Evolutionary conservation across 1,140 invertebrate species (phyloP).

Genomic region (Scaptomyza montana): DNA sequence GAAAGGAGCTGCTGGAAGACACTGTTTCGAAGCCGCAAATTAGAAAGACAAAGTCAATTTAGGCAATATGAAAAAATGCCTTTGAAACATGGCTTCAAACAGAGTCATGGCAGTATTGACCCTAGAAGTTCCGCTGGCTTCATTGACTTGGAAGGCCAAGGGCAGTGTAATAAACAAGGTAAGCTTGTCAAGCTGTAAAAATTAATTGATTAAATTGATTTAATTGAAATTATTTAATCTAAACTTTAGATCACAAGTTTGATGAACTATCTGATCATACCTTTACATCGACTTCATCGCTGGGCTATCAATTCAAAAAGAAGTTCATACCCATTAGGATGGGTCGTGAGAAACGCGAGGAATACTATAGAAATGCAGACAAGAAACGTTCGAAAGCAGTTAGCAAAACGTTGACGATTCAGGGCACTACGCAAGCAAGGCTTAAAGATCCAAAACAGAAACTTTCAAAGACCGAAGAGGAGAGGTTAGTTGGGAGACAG

Average conservation of each 20-base stretch:
- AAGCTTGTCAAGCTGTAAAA: background rate
- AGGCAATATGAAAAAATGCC: background rate
- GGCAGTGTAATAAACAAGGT: slow-evolving; percentile 12
- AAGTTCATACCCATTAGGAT: slow-evolving; percentile 51
- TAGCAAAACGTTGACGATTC: background rate
- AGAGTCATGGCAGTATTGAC: background rate
- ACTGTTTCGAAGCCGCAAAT: slow-evolving; percentile 13
- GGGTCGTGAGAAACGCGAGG: background rate
- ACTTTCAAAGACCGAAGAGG: background rate
- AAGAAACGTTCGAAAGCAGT: background rate
- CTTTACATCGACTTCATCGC: slow-evolving; percentile 51
- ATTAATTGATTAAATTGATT: background rate
- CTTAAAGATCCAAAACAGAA: slow-evolving; percentile 2
- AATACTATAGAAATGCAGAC: slow-evolving; percentile 22
- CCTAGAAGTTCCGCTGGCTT: background rate
- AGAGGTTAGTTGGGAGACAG: background rate
- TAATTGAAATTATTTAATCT: background rate
- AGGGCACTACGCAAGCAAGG: background rate
- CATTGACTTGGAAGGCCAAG: slow-evolving; percentile 5
- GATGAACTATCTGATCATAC: slow-evolving; percentile 7
- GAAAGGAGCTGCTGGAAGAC: slow-evolving; percentile 4
- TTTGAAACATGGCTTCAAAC: background rate
- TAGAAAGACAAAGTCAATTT: background rate
- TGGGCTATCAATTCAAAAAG: slow-evolving; percentile 50
- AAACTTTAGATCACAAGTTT: slow-evolving; percentile 5